Percentiles rank a stretch among this genome's conserved stretches.
phyloP scores from a whole-genome alignment of 2,113 vertebrate species.

The Tricholaema leucomelas region DNA sequence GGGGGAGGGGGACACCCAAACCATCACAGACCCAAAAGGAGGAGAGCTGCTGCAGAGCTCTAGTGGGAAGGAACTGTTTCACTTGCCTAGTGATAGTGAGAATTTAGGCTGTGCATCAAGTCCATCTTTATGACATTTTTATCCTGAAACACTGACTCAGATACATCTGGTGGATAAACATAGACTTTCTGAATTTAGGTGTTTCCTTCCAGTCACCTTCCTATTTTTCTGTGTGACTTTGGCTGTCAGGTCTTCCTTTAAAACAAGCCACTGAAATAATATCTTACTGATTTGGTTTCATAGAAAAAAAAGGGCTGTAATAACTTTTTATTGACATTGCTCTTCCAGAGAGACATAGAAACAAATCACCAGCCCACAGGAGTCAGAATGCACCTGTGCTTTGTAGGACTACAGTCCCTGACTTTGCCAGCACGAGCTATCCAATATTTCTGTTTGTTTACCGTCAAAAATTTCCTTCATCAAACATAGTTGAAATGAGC shows the following conservation, averaged over 20 bases:
- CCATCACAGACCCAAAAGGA: too few relatives aligned
- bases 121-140: background rate
- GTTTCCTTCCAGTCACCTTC: background rate
- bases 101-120: background rate
- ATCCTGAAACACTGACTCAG: background rate
- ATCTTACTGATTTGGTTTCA: conserved; percentile 50
- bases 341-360: conserved; percentile 1
- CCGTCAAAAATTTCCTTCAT: background rate
- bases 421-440: background rate
- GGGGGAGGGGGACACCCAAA: too few relatives aligned
- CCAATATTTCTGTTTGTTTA: background rate
- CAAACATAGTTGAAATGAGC: background rate
- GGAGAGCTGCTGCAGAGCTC: background rate
- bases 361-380: conserved; percentile 10
- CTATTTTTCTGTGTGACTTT: conserved; percentile 1
- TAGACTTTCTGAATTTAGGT: conserved; percentile 4
- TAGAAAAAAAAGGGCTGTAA: conserved; percentile 50
- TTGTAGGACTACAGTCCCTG: background rate
- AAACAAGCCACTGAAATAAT: conserved; percentile 13
- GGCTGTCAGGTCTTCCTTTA: conserved; percentile 28
- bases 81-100: background rate
- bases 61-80: background rate
- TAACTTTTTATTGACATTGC: conserved; percentile 67
- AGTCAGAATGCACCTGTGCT: background rate
- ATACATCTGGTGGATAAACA: background rate